Percentiles rank a stretch among this genome's conserved stretches.
phyloP scores from a whole-genome alignment of 2,888 invertebrate genomes.

The Halocaridina rubra region DNA sequence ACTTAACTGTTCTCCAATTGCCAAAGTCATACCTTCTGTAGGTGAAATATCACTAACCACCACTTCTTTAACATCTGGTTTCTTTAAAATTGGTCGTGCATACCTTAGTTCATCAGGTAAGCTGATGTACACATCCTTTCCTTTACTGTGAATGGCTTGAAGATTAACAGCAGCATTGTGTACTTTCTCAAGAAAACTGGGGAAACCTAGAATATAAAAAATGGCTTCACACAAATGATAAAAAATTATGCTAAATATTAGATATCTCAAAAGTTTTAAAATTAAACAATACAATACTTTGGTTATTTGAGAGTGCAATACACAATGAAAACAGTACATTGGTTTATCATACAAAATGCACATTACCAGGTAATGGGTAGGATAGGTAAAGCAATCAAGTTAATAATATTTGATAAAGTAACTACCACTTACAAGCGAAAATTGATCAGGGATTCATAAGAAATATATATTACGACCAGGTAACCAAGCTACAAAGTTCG shows the following conservation, averaged over 20 bases:
- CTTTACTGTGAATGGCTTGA: slow-evolving; percentile 38
- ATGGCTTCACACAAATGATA: neutral
- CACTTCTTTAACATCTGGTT: neutral
- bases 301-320: neutral
- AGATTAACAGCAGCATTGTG: slow-evolving; percentile 58
- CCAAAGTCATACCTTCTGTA: neutral
- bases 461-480: too few relatives aligned
- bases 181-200: slow-evolving; percentile 54
- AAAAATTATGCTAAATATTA: neutral
- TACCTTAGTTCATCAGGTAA: slow-evolving; percentile 39
- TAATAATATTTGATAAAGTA: too few relatives aligned
- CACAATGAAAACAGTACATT: too few relatives aligned
- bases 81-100: neutral
- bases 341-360: too few relatives aligned
- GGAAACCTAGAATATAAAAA: slow-evolving; percentile 57
- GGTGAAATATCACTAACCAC: neutral
- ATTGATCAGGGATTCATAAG: too few relatives aligned
- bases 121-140: slow-evolving; percentile 51
- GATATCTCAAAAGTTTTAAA: neutral
- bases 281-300: neutral
- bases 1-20: neutral
- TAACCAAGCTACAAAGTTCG: too few relatives aligned
- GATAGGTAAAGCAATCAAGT: too few relatives aligned
- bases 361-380: too few relatives aligned
- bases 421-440: too few relatives aligned